Evolutionary conservation across 2,888 invertebrate species (phyloP), one percentile per base, ranked within the genome.

Genomic region (Calliopum simillimum): DNA sequence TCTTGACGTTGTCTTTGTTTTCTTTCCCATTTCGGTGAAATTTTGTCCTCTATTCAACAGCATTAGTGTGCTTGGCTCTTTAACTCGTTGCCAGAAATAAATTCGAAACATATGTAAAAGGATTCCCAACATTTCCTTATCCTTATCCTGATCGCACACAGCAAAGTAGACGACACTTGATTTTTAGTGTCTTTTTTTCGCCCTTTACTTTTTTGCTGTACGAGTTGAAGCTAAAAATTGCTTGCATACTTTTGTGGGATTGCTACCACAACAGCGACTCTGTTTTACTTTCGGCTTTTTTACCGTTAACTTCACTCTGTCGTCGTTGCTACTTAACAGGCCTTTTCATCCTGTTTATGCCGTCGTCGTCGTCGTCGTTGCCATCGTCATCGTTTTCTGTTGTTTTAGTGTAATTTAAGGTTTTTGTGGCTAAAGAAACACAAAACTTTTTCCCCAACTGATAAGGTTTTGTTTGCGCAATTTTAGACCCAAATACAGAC

Each of bases 81-180:
- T 21, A 46, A 16, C 16, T 16, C n/a, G 46, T 13, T 43, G 44
- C n/a, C 25, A 21, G 46, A 56, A 47, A 41, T 47, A 67, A 67
- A 47, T 58, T 33, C 19, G 47, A 67, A 67, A 46, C 67, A 59
- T 67, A 59, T 67, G 67, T 59, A 59, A 58, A 59, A 59, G 59
- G 47, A 59, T 43, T 44, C 21, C 6, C 14, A 16, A 33, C 25
- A 41, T 58, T 58, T 41, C 25, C 12, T 61, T 19, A 44, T 61
- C 21, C 61, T 61, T 61, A 61, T 61, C 61, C n/a, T 13, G 33
- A 33, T 33, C 5, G 33, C 8, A 1, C 8, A 1, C 33, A 33
- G 25, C 13, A 44, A 44, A 61, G 13, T 44, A 13, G 61, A 61
- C 43, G 11, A 33, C 33, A 33, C 61, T 25, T 16, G 44, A 12